Base-by-base conservation (phyloP, 1,140 invertebrate genomes). In the Patella vulgata region DNA sequence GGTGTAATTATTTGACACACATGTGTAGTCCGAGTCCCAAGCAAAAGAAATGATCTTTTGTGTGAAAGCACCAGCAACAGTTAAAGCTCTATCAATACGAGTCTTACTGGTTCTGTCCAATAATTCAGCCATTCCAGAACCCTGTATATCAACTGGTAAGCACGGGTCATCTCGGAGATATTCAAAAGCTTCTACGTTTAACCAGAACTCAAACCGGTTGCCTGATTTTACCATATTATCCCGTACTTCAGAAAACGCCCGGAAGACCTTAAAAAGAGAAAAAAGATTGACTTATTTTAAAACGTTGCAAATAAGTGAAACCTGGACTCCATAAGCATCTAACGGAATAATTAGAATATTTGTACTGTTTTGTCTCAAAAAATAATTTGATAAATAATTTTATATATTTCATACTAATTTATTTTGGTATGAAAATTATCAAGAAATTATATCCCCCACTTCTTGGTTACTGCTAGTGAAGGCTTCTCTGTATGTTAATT, bases 11-110 rank as follows among this genome's bases (percentile, higher is more conserved):
- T 61, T 55, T 3, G 74, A 73, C 4, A 39, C 69, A 52, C 78
- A 80, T 0, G 68, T 74, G 51, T 68, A 78, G 44, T 73, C 53
- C 2, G 76, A 64, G 59, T 80, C 75, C 71, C 75, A 80, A 11
- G 76, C 71, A 27, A 77, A 72, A 1, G 71, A 53, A 4, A 71
- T 63, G 8, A 77, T 63, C 47, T 78, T 78, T 39, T 74, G 71
- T 1, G 72, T 65, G 12, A 42, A 28, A 14, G 70, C 60, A 3
- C 74, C 73, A 5, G 67, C 71, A 8, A 53, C 65, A 12, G 68
- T 63, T 9, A 80, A 28, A 0, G 67, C 67, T 17, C 48, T 43
- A 54, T 80, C 78, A 23, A 78, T 42, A 44, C 78, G 65, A 8
- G 57, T 48, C 33, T 65, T 65, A 43, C 36, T 44, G 9, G 68